phyloP scores from a whole-genome alignment of 2,113 vertebrate genomes.

The Percopsis transmontana region DNA sequence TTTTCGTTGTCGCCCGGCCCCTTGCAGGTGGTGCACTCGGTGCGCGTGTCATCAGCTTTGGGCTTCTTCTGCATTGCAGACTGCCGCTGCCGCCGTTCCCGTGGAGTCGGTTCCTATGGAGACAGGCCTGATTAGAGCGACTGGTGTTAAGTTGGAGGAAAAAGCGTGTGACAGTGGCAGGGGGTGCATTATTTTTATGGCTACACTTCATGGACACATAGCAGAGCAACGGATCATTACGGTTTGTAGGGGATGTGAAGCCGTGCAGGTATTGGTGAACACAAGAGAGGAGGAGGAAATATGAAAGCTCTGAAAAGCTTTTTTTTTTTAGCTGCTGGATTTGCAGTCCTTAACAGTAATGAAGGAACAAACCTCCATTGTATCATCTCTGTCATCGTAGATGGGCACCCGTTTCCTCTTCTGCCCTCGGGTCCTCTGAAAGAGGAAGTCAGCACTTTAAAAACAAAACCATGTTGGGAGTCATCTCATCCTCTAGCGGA shows the following conservation, averaged over 20 bases:
- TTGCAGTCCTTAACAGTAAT: background rate
- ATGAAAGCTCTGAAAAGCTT: background rate
- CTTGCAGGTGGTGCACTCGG: conserved; percentile 93
- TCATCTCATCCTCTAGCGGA: too few species aligned
- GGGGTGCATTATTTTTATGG: background rate
- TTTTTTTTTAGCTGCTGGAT: background rate
- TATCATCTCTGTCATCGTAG: conserved; percentile 87
- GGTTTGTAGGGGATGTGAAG: conserved; percentile 25
- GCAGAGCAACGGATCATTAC: background rate
- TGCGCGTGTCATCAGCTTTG: conserved; percentile 92
- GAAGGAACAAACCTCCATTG: conserved; percentile 82
- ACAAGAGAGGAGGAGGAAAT: conserved; percentile 14
- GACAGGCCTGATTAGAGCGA: conserved; percentile 63
- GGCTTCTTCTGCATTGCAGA: conserved; percentile 91
- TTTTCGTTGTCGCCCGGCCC: conserved; percentile 97
- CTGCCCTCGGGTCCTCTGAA: conserved; percentile 95
- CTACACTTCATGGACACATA: too few species aligned
- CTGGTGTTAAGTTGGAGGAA: background rate
- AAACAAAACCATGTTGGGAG: background rate
- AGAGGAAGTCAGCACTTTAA: conserved; percentile 39
- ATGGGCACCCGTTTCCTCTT: conserved; percentile 88
- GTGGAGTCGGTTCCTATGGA: conserved; percentile 87
- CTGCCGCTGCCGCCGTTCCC: conserved; percentile 91
- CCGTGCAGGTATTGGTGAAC: background rate
- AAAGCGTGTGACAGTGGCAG: background rate